Evolutionary conservation across 2,888 invertebrate genomes (phyloP), one percentile per base, ranked within the genome.

Genomic region (Melanchra persicariae): DNA sequence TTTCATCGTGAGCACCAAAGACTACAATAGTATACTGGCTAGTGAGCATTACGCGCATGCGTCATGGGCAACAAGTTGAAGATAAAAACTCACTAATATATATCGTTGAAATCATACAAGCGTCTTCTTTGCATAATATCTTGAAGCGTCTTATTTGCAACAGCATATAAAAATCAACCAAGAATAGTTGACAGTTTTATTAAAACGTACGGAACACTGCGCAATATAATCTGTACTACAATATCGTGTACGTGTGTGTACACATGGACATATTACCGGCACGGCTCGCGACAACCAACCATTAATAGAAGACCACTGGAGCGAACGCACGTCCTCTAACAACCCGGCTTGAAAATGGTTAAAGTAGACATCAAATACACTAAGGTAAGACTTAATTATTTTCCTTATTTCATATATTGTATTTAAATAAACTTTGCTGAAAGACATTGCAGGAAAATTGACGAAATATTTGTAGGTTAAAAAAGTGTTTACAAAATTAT

Each of bases 351-450:
- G 79, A 94, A 88, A 74, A 96, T 96, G 96, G 93, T 91, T 71
- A 94, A 95, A 87, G 95, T 96, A 75, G 91, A 94, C 81, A 93
- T 96, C 87, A 95, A 96, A 88, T 96, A 96, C 84, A 96, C 94
- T 0, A 94, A 96, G 94, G 96, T 96, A 88, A 77, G 89, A 72
- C 5, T 51, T 40, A 15, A 37, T 70, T 45, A 19, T 24, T n/a
- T 6, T 19, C 2, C n/a, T 34, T 2, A 52, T n/a, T 43, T 30
- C 15, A 1, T 45, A 4, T 19, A 19, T 19, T 45, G 19, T 45
- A 45, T 45, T 45, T 17, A 45, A 19, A 19, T 1, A 45, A 45
- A 45, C 4, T 9, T 45, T 10, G 9, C n/a, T 49, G 3, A 22
- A 37, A n/a, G 15, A 45, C 17, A 15, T n/a, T 9, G 3, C 10